Base-by-base conservation (phyloP, 2,113 vertebrate genomes). In the Podarcis raffonei region DNA sequence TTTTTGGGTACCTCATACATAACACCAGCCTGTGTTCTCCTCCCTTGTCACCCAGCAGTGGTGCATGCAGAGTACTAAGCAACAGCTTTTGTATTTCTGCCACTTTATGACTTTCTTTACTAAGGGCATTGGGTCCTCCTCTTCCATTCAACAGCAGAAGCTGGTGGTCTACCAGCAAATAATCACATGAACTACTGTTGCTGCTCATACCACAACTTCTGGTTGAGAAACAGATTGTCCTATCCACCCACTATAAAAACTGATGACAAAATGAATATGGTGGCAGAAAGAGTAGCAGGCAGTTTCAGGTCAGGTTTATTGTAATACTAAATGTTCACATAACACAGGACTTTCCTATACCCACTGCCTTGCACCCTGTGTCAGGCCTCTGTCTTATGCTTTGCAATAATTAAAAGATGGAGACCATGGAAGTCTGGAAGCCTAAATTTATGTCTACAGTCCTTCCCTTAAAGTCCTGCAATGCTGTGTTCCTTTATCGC, bases 261-360 rank as follows among this genome's bases (percentile, higher is more conserved):
- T 11, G 39, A 18, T 11, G 39, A 18, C 35, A 65, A 86, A 85
- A 77, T 65, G 62, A 76, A 62, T 76, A 77, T 23, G 65, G 5
- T 20, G 42, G 75, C 5, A 48, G 16, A 5, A 59, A 53, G 8
- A 57, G 15, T 12, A 15, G 42, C 42, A 62, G 32, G 22, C 7
- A 57, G 16, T 30, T 81, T 81, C n/a, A 57, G n/a, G 32, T 35
- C 39, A 69, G 25, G 23, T 89, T 89, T 89, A 89, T 78, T 89
- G 62, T 8, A 81, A 8, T 6, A 7, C 20, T 42, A 83, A 65
- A n/a, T 42, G 27, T 42, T 75, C 27, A 22, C 65, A 74, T 27
- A 32, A 12, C 30, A 22, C 79, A 13, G n/a, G 9, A 30, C 62
- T 59, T 89, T 84, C n/a, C 42, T 77, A 35, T 25, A 27, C 20